Percentiles rank a stretch among this genome's conserved stretches.
phyloP scores from a whole-genome alignment of 37 sponge, comb jelly and placozoan species.

The Dysidea cf. avara region DNA sequence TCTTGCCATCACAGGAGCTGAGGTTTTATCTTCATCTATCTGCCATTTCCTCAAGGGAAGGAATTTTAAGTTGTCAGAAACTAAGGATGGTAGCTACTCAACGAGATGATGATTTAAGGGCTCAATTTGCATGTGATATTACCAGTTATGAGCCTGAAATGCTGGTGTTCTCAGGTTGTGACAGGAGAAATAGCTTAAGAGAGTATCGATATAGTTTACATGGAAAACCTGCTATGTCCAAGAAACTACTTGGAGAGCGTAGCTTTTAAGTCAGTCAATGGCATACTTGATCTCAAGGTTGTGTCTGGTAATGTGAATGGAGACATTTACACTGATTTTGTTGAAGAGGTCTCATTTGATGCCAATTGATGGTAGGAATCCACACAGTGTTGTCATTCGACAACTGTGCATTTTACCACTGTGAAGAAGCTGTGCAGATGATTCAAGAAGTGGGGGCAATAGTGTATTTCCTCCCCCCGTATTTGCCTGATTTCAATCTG shows the following conservation, averaged over 20 bases:
- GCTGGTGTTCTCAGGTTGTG: constrained; percentile 32
- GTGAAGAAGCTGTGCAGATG: neutral
- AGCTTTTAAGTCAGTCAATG: constrained; percentile 21
- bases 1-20: neutral
- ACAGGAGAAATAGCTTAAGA: constrained; percentile 6
- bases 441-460: constrained; percentile 24
- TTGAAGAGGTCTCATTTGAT: constrained; percentile 27
- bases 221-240: constrained; percentile 10
- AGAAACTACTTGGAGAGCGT: constrained; percentile 25
- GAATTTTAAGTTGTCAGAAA: constrained; percentile 20
- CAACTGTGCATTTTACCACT: constrained; percentile 41
- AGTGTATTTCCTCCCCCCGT: constrained; percentile 26
- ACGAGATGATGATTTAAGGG: constrained; percentile 15
- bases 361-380: constrained; percentile 25
- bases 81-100: constrained; percentile 16
- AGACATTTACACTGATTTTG: too few species aligned
- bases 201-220: constrained; percentile 39
- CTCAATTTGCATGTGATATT: constrained; percentile 16
- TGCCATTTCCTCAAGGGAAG: constrained; percentile 10
- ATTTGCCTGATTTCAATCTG: constrained; percentile 25
- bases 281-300: constrained; percentile 19
- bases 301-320: constrained; percentile 17
- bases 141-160: constrained; percentile 27
- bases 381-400: constrained; percentile 31
- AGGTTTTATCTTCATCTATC: constrained; percentile 16